Percentiles rank a stretch among this genome's conserved stretches.
Conservation (phyloP, 2,113 vertebrate genomes). For the Dromiciops gliroides region DNA sequence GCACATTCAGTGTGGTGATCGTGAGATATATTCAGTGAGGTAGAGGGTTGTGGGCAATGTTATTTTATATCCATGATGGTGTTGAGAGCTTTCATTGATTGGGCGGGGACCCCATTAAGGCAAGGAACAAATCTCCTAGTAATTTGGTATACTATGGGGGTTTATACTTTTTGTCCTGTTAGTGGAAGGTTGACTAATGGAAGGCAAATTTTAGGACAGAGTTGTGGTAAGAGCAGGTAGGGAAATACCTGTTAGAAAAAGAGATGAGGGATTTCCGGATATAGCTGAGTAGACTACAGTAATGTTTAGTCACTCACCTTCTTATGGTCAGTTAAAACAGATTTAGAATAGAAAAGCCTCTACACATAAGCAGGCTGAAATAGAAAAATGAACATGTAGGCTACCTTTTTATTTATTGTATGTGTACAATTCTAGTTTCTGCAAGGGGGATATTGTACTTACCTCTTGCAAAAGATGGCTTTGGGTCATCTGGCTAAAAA, state of each 20-base stretch:
- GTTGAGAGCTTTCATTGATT: not conserved
- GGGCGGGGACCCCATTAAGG: not conserved
- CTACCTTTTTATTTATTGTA: not conserved
- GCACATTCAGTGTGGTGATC: slow-evolving; percentile 28
- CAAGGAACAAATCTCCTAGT: not conserved
- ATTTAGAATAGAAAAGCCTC: not conserved
- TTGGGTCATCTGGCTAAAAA: not conserved
- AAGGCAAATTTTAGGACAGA: not conserved
- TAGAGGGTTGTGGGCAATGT: not conserved
- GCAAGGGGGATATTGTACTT: not conserved
- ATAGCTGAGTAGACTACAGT: not conserved
- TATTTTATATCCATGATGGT: not conserved
- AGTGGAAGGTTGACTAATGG: not conserved
- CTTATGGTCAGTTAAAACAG: not conserved
- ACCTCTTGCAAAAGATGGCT: not conserved
- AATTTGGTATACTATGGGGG: too few relatives aligned
- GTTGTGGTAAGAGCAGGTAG: not conserved
- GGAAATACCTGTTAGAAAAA: slow-evolving; percentile 23
- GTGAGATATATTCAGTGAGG: not conserved
- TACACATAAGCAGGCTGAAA: not conserved
- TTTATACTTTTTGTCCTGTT: not conserved
- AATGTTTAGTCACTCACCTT: not conserved
- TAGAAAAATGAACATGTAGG: not conserved
- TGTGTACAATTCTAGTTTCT: not conserved
- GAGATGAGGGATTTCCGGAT: not conserved